Percentiles rank a stretch among this genome's conserved stretches.
These are phyloP conservation scores for Gulo gulo DNA, from an alignment of 2,113 vertebrate genomes.

Conservation along the genomic window DNA sequence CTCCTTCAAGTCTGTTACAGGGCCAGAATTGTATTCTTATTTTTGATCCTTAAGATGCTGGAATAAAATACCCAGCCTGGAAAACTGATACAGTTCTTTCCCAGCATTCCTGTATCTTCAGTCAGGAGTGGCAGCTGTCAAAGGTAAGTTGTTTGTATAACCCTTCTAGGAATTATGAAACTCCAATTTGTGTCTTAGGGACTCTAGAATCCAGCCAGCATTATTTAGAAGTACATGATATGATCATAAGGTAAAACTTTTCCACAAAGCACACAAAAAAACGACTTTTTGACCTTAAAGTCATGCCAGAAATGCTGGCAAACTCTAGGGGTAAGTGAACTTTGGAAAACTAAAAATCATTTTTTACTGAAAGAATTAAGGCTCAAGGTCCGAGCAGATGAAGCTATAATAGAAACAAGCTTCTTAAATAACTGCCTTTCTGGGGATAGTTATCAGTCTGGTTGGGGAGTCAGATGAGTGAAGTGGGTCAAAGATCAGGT, in stretches of 20 bases:
- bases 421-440: neutral
- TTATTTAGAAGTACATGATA: neutral
- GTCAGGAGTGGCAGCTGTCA: neutral
- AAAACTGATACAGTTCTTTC: neutral
- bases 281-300: neutral
- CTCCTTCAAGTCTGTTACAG: neutral
- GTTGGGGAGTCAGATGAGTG: neutral
- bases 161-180: neutral
- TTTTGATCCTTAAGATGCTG: conserved; percentile 9
- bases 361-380: neutral
- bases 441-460: neutral
- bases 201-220: neutral
- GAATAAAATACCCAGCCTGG: neutral
- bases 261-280: neutral
- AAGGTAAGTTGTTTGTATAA: neutral
- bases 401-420: neutral
- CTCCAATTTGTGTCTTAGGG: neutral
- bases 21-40: neutral
- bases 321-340: neutral
- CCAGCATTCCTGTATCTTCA: neutral
- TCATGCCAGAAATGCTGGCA: neutral
- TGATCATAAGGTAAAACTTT: conserved; percentile 9
- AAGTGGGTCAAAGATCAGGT: neutral
- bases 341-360: neutral
- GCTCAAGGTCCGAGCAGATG: neutral